Conservation (phyloP, 2,888 invertebrate genomes). For the Eupithecia tripunctaria region DNA sequence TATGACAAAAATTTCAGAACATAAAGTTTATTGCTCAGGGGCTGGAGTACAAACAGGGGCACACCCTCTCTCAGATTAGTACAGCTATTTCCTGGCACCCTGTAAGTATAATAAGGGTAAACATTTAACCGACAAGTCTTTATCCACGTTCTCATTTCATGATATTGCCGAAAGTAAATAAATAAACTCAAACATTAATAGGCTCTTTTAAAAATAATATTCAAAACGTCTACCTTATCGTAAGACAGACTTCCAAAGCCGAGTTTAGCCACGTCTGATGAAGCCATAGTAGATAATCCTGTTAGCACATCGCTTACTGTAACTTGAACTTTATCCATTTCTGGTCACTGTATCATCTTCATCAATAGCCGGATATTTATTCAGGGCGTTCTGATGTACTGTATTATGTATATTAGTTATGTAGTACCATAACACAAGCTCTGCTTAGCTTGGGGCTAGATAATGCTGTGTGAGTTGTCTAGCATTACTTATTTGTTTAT, state of each 20-base stretch:
- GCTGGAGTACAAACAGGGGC: too few relatives aligned
- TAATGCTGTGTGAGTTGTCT: too few relatives aligned
- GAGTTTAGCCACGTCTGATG: conserved; percentile 76
- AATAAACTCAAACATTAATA: background rate
- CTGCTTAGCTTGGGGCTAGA: too few relatives aligned
- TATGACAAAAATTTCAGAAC: too few relatives aligned
- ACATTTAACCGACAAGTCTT: background rate
- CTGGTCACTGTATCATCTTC: conserved; percentile 7
- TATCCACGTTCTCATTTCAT: background rate
- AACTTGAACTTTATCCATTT: conserved; percentile 27
- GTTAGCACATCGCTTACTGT: conserved; percentile 66
- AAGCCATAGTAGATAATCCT: conserved; percentile 76
- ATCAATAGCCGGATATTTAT: background rate
- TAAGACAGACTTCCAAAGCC: conserved; percentile 55
- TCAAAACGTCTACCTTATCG: conserved; percentile 1
- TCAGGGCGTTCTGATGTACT: too few relatives aligned
- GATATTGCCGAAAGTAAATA: background rate
- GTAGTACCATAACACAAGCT: too few relatives aligned
- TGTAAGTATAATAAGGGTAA: too few relatives aligned
- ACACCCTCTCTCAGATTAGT: too few relatives aligned
- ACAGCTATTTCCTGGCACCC: too few relatives aligned
- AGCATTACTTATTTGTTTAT: too few relatives aligned
- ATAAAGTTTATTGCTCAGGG: too few relatives aligned
- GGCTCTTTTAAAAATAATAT: background rate
- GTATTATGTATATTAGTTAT: too few relatives aligned